These are phyloP conservation scores for Cataglyphis cursor DNA, from an alignment of 2,888 invertebrate species.

Conservation along the genomic window DNA sequence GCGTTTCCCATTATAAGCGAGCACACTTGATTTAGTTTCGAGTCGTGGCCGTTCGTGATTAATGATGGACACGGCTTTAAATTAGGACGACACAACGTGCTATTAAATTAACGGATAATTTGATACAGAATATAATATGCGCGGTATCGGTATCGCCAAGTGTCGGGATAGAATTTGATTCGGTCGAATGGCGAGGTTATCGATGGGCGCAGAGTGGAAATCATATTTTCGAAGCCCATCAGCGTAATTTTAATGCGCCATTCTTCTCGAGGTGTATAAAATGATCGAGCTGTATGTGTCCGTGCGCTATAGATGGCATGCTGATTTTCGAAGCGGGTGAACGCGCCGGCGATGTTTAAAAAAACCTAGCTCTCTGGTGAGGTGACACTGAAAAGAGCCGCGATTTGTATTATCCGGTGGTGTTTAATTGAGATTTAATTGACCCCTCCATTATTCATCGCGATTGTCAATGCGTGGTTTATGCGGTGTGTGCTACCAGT, in stretches of 20 bases:
- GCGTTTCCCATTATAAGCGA: constrained; percentile 1
- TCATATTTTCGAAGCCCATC: constrained; percentile 53
- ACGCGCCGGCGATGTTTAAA: constrained; percentile 64
- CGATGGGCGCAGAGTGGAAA: constrained; percentile 43
- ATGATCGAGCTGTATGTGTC: constrained; percentile 56
- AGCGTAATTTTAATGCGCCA: constrained; percentile 73
- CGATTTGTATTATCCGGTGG: constrained; percentile 79
- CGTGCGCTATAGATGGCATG: constrained; percentile 51
- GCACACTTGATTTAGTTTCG: constrained; percentile 36
- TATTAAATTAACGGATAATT: constrained; percentile 56
- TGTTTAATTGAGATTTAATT: constrained; percentile 83
- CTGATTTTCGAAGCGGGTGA: constrained; percentile 69
- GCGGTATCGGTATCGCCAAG: constrained; percentile 57
- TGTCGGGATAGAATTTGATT: constrained; percentile 56
- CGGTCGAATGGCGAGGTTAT: constrained; percentile 51
- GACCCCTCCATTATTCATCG: constrained; percentile 82
- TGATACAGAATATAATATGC: constrained; percentile 54
- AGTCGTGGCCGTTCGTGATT: constrained; percentile 45
- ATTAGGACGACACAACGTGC: constrained; percentile 54
- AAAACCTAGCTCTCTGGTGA: constrained; percentile 63
- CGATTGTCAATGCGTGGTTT: constrained; percentile 81
- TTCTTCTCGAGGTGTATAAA: constrained; percentile 62
- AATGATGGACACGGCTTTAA: constrained; percentile 56
- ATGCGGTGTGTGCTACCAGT: constrained; percentile 72
- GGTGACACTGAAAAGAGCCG: constrained; percentile 71